Conservation (phyloP, 2,113 vertebrate species). For the Peromyscus leucopus region DNA sequence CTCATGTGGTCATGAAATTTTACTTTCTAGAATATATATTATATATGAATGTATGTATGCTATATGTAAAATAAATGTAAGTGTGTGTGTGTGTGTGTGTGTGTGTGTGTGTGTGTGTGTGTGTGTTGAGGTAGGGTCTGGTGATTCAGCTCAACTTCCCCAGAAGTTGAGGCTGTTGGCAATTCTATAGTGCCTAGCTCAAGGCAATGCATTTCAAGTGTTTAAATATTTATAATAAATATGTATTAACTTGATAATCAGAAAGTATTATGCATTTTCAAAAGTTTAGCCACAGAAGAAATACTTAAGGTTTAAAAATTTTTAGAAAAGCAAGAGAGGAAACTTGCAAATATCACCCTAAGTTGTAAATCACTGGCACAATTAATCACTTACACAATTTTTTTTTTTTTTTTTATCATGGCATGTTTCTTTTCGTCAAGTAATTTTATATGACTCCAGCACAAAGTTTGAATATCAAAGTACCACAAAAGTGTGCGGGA, state of each 20-base stretch:
- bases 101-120: neutral
- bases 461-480: slow-evolving; percentile 30
- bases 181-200: too few species aligned
- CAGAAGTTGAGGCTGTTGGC: neutral
- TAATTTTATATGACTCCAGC: slow-evolving; percentile 23
- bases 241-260: slow-evolving; percentile 17
- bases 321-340: neutral
- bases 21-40: neutral
- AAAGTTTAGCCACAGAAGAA: slow-evolving; percentile 4
- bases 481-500: neutral
- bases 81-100: neutral
- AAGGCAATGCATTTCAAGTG: neutral
- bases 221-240: slow-evolving; percentile 9
- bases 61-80: neutral
- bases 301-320: neutral
- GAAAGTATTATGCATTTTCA: slow-evolving; percentile 30
- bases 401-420: slow-evolving; percentile 6
- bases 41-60: too few species aligned
- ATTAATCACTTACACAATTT: neutral
- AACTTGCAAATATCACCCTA: neutral
- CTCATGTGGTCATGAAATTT: slow-evolving; percentile 1
- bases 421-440: slow-evolving; percentile 25
- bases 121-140: neutral
- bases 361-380: neutral
- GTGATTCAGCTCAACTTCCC: neutral